Base-by-base conservation (phyloP, 2,888 invertebrate genomes). In the Drosophila dives region DNA sequence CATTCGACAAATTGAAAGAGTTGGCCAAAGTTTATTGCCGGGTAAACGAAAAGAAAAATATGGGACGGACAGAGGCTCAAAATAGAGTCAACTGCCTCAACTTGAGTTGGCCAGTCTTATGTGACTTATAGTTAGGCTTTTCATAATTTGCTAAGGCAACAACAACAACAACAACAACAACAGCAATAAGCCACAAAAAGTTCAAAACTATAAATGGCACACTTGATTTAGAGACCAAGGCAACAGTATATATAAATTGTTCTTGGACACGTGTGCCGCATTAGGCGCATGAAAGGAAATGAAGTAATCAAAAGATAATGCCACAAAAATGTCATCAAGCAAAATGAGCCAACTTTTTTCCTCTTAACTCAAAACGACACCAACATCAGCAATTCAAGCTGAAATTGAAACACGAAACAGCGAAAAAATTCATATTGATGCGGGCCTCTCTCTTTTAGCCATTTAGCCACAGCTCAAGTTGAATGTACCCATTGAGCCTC, bases 261-360 rank as follows among this genome's bases (percentile, higher is more conserved):
- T 26, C 49, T 49, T 49, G 54, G 71, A 77, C 83, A 83, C 83
- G 83, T 78, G 86, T 74, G 78, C 68, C 56, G 49, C 67, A 77
- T 78, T 81, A 73, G 64, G 61, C 58, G 56, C 33, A 64, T 38
- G 38, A 51, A 64, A 72, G 83, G 75, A 89, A 85, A 82, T 80
- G 80, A 77, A 89, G 80, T 88, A 86, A 89, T 89, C 83, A 89
- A 78, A 89, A 82, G 90, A 89, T 87, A 85, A 89, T 89, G 89
- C 72, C 81, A 68, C 89, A 86, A 75, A 73, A 69, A 56, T 78
- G 72, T 66, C 85, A 87, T 82, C 74, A 83, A 66, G 65, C 74
- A 56, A 87, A 89, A 85, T 75, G 77, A 73, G 71, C 61, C 80
- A 85, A 85, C 72, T 89, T 85, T 69, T 69, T 82, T 50, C 64